Conservation (phyloP, 1,140 invertebrate genomes). For the Bradysia coprophila region DNA sequence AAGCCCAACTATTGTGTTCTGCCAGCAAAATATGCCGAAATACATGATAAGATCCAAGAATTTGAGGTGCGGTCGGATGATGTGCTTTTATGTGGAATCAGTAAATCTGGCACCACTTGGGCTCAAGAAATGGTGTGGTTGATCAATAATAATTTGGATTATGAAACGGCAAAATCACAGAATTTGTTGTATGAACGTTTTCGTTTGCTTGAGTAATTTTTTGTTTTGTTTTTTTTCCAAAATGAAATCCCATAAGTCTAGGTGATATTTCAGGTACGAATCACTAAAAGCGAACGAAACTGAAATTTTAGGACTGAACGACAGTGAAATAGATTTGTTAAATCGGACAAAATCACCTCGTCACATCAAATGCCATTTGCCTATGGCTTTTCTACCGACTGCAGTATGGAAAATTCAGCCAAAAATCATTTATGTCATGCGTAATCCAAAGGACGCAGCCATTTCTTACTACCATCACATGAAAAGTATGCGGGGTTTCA, state of each 20-base stretch:
- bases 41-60: not conserved
- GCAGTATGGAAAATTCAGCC: conserved; percentile 5
- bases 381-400: not conserved
- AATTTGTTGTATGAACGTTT: not conserved
- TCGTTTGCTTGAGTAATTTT: not conserved
- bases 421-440: conserved; percentile 56
- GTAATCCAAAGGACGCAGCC: conserved; percentile 65
- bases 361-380: not conserved
- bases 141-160: conserved; percentile 50
- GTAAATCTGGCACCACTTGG: conserved; percentile 70
- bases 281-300: not conserved
- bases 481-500: conserved; percentile 39
- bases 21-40: not conserved
- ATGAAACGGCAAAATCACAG: conserved; percentile 35
- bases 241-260: not conserved
- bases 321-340: too few species aligned
- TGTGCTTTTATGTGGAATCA: conserved; percentile 53
- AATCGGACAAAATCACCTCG: too few species aligned
- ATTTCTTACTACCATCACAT: conserved; percentile 64
- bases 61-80: conserved; percentile 33
- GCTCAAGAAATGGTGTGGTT: conserved; percentile 66
- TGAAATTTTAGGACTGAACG: not conserved
- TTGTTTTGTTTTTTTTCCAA: not conserved
- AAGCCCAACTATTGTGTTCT: too few species aligned
- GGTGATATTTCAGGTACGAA: not conserved